Conservation (phyloP, 2,797 vertebrate species). For the Cyclopterus lumpus region DNA sequence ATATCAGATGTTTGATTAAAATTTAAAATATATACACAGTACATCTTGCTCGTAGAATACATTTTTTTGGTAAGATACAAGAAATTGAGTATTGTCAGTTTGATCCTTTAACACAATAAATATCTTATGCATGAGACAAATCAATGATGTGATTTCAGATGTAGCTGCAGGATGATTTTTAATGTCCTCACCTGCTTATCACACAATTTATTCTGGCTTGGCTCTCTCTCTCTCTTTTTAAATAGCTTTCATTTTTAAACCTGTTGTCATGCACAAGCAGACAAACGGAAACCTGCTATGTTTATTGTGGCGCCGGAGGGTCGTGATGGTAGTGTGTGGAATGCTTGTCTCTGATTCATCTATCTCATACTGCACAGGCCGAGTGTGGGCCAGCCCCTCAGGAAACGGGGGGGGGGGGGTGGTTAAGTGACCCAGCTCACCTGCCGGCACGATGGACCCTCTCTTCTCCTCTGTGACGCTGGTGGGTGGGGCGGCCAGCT, state of each 20-base stretch:
- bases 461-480: constrained; percentile 86
- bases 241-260: not conserved
- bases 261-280: not conserved
- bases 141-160: not conserved
- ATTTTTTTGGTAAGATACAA: too few relatives aligned
- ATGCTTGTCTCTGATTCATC: constrained; percentile 23
- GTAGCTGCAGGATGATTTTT: not conserved
- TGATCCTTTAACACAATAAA: not conserved
- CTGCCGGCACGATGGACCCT: constrained; percentile 89
- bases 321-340: not conserved
- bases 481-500: constrained; percentile 74
- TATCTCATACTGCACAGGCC: constrained; percentile 30
- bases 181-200: constrained; percentile 1
- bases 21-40: too few relatives aligned
- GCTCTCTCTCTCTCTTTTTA: constrained; percentile 9
- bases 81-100: not conserved
- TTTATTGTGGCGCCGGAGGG: not conserved
- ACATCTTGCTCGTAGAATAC: too few relatives aligned
- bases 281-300: not conserved
- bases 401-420: constrained; percentile 16
- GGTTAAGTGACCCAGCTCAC: constrained; percentile 62
- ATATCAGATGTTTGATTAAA: not conserved
- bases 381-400: constrained; percentile 10
- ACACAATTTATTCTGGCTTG: not conserved
- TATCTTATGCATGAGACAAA: not conserved